Evolutionary conservation across 2,888 invertebrate species (phyloP).

Genomic region (Temnothorax ravouxi): DNA sequence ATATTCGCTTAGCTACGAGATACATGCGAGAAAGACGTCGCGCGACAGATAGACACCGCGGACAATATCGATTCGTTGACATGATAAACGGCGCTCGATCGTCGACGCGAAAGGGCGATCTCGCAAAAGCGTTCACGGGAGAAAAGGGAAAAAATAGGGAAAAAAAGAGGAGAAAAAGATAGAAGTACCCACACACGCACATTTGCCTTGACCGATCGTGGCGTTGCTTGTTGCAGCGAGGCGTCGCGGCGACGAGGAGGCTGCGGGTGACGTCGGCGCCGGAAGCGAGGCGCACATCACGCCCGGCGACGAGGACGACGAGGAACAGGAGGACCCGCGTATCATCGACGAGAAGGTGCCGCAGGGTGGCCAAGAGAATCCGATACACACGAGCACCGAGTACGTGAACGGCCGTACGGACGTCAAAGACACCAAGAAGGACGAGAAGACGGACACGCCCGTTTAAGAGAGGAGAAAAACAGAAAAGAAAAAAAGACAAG

Average conservation of each 20-base stretch:
- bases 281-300: conserved; percentile 89
- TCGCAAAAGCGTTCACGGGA: not conserved
- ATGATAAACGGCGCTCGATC: conserved; percentile 30
- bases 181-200: conserved; percentile 52
- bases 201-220: conserved; percentile 86
- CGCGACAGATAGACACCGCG: not conserved
- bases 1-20: not conserved
- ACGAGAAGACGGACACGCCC: conserved; percentile 88
- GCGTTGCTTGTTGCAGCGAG: conserved; percentile 87
- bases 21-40: not conserved
- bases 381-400: conserved; percentile 88
- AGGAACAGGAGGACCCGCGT: conserved; percentile 84
- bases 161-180: conserved; percentile 25
- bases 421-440: conserved; percentile 87
- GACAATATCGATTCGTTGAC: conserved; percentile 26
- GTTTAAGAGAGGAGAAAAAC: conserved; percentile 85
- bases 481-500: conserved; percentile 12
- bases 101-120: conserved; percentile 15
- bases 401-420: conserved; percentile 89
- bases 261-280: conserved; percentile 89
- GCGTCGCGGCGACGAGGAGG: conserved; percentile 87
- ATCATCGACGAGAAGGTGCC: conserved; percentile 85
- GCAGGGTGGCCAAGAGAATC: conserved; percentile 85
- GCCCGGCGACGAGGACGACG: conserved; percentile 87
- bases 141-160: conserved; percentile 11